Evolutionary conservation across 2,113 vertebrate genomes (phyloP), one percentile per base, ranked within the genome.

Genomic region (Scytalopus superciliaris): DNA sequence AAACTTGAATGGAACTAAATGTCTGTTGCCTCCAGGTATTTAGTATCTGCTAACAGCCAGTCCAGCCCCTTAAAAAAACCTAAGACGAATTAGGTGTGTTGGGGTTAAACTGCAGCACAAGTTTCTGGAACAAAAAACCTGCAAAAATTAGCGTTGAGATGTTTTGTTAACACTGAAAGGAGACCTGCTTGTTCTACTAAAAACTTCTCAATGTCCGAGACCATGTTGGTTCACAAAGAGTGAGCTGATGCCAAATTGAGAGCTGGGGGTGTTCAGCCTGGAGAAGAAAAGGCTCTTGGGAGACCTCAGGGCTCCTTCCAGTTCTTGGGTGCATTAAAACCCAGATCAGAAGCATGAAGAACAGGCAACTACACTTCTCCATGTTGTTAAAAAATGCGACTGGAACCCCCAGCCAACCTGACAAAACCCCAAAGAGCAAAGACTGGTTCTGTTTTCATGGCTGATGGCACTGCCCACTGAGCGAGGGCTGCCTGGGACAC

Each of bases 21-120:
- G 98, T 98, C 98, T 98, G 98, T 98, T 98, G 95, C 98, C 97
- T 98, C 82, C 98, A 96, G 98, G 98, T 97, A 96, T 98, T 98
- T 98, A 94, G 97, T 97, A 87, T 97, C 96, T 98, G 97, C 97
- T 98, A 97, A 94, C 97, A 98, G 98, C 98, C 98, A 94, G 94
- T 97, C 97, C 96, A 82, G 96, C 97, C 98, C 97, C 97, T 98
- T 96, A 88, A 94, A 97, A 98, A 73, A 28, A 2, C 90, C 87
- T 86, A 96, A 97, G 96, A 94, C 42, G n/a, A 44, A 19, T 95
- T 97, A 86, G 74, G 50, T 95, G 90, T 75, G 35, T 86, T 94
- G 17, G 92, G 50, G 86, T 97, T 78, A 72, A 88, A 93, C 93
- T 97, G 95, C 96, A 96, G 96, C 90, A 83, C 30, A 7, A 57